Evolutionary conservation across 1,140 invertebrate species (phyloP), one percentile per base, ranked within the genome.

Genomic region (Bombus breviceps): DNA sequence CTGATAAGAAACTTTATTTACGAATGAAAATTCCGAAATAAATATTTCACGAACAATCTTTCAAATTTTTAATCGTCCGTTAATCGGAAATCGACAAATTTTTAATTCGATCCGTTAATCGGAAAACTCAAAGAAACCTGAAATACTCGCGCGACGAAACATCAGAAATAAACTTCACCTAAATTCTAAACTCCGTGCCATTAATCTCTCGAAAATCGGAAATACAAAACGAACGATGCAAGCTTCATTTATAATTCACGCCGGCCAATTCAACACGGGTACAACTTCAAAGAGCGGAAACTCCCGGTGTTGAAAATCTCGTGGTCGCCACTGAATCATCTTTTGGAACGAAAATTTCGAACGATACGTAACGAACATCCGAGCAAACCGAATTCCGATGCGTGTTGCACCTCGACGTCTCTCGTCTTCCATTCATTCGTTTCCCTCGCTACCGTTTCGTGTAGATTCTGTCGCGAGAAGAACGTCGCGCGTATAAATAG

Each of bases 341-440:
- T 13, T 47, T n/a, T 39, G 47, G 64, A n/a, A 39, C 37, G 68
- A 43, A 80, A 80, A 53, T 69, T 80, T 81, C 32, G 22, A 62
- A 28, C 12, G 18, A 37, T 39, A 82, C 64, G 53, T 32, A 69
- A 59, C 25, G 22, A 28, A 39, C 74, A 59, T 83, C 62, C 73
- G 66, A 32, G 25, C 34, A 41, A 77, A 83, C 73, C n/a, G 64
- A 78, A 78, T 83, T 83, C 82, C 82, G 3, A 39, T 37, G 43
- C 1, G 41, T 37, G 13, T 32, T n/a, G 41, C 25, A 32, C 22
- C 25, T 62, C 37, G 59, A 22, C 37, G 47, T 18, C 64, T 25
- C 43, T n/a, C 37, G 28, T 39, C 28, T 57, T 64, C 77, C 83
- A 85, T 85, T 85, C 83, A 85, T 85, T 78, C 73, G 72, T 83